Conservation (phyloP, 2,113 vertebrate genomes). For the Cyanistes caeruleus region DNA sequence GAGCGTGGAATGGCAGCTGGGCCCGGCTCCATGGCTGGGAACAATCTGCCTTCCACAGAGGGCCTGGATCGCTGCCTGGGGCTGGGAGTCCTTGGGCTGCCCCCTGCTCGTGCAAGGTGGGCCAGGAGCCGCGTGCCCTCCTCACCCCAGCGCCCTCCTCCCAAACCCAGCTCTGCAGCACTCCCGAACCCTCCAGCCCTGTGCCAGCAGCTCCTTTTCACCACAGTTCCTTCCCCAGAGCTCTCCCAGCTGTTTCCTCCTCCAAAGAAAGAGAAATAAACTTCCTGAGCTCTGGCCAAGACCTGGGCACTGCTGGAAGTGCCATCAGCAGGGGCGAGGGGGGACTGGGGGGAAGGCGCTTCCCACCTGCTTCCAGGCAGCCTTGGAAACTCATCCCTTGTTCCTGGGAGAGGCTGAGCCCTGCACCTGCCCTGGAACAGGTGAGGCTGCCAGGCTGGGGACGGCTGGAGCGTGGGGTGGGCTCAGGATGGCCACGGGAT, state of each 20-base stretch:
- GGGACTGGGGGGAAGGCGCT: not conserved
- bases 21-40: accelerated
- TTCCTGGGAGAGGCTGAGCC: accelerated
- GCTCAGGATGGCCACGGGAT: accelerated
- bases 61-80: not conserved
- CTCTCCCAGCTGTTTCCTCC: not conserved
- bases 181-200: not conserved
- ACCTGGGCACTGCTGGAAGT: not conserved
- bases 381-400: accelerated
- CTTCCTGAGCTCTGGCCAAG: not conserved
- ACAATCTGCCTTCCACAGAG: accelerated
- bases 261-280: not conserved
- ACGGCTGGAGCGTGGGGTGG: accelerated
- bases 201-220: not conserved
- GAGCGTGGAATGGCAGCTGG: not conserved
- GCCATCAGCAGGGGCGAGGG: not conserved
- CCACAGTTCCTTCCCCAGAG: accelerated
- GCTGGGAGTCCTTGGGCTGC: not conserved
- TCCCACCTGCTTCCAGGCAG: not conserved
- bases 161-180: accelerated
- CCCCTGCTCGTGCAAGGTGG: not conserved
- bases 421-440: accelerated
- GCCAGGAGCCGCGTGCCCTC: not conserved
- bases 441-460: not conserved
- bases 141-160: not conserved